Percentiles rank a stretch among this genome's conserved stretches.
phyloP scores from a whole-genome alignment of 2,888 invertebrate genomes.

The Caenorhabditis angaria region DNA sequence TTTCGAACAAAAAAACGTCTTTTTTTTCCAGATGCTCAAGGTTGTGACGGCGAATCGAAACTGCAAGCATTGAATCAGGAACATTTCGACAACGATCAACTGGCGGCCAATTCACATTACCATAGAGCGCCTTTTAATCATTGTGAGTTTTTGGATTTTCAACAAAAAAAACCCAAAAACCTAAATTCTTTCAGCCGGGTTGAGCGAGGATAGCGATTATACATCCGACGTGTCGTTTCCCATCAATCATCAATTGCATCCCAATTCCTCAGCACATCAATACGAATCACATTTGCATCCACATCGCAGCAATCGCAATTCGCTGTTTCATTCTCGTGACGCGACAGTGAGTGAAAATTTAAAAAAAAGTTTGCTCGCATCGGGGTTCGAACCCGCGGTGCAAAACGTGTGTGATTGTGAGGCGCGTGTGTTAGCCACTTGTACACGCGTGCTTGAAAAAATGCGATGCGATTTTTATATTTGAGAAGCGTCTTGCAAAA shows the following conservation, averaged over 20 bases:
- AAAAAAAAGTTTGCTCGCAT: neutral
- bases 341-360: constrained; percentile 35
- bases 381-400: neutral
- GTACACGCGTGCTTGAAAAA: no score
- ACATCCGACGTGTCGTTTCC: constrained; percentile 95
- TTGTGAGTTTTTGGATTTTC: constrained; percentile 50
- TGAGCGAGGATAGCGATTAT: constrained; percentile 96
- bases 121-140: constrained; percentile 65
- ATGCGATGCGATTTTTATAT: no score
- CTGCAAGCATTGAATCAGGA: constrained; percentile 63
- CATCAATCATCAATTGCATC: constrained; percentile 76
- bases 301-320: constrained; percentile 41
- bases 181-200: constrained; percentile 80
- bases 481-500: no score
- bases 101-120: constrained; percentile 40
- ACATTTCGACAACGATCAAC: constrained; percentile 56
- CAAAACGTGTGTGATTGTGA: no score
- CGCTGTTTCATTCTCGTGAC: constrained; percentile 33
- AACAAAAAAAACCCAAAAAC: neutral
- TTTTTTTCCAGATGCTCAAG: constrained; percentile 59
- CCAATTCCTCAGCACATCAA: constrained; percentile 91
- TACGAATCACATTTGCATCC: constrained; percentile 72
- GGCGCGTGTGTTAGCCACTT: no score
- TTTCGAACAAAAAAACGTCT: neutral
- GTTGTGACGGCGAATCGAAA: constrained; percentile 48